phyloP scores from a whole-genome alignment of 1,140 invertebrate species.

The Tetragnatha versicolor region DNA sequence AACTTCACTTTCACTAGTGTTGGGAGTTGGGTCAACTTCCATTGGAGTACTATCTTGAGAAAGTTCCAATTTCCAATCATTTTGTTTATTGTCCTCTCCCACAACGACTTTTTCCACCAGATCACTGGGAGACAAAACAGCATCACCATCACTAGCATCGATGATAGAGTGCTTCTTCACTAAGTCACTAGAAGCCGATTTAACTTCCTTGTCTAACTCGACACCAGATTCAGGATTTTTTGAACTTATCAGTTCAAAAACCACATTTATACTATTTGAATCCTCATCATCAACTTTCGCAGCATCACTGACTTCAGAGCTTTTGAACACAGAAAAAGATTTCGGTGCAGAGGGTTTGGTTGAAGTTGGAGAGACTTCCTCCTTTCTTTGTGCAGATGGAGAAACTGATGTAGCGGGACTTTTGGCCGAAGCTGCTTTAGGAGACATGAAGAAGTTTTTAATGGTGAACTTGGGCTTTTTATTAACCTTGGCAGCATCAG shows the following conservation, averaged over 20 bases:
- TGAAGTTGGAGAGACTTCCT: background rate
- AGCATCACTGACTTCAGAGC: background rate
- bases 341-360: background rate
- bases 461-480: conserved; percentile 29
- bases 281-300: background rate
- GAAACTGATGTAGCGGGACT: background rate
- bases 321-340: background rate
- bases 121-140: conserved; percentile 26
- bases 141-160: background rate
- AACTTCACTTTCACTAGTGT: too few relatives aligned
- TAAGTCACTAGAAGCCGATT: background rate
- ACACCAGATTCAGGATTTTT: too few relatives aligned
- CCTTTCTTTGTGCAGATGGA: background rate
- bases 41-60: conserved; percentile 35
- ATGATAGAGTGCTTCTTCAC: background rate
- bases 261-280: background rate
- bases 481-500: background rate
- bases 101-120: background rate
- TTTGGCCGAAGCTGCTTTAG: background rate
- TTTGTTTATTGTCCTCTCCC: background rate
- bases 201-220: background rate
- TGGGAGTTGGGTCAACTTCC: background rate
- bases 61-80: conserved; percentile 45
- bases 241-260: background rate
- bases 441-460: conserved; percentile 34